These are phyloP conservation scores for Helobdella robusta DNA, from an alignment of 2,888 invertebrate genomes.

Conservation along the genomic window DNA sequence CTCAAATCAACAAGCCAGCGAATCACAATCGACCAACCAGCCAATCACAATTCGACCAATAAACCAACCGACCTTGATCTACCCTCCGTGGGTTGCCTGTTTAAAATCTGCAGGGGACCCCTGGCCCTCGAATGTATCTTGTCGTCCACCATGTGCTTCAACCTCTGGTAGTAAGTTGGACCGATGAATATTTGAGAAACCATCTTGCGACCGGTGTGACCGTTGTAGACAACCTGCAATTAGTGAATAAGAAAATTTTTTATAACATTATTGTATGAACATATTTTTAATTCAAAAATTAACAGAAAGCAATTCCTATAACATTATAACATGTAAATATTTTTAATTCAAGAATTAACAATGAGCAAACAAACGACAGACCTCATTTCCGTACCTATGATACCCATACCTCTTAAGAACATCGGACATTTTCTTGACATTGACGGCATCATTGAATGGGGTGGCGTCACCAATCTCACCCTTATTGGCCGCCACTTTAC, in stretches of 20 bases:
- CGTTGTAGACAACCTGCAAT: conserved; percentile 71
- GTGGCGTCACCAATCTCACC: conserved; percentile 99
- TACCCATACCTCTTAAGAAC: conserved; percentile 94
- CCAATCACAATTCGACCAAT: too few relatives aligned
- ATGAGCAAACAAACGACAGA: conserved; percentile 34
- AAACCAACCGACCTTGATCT: conserved; percentile 54
- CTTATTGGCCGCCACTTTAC: conserved; percentile 86
- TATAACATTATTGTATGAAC: background rate
- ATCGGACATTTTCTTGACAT: conserved; percentile 96
- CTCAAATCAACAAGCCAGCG: too few relatives aligned
- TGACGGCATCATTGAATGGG: conserved; percentile 97
- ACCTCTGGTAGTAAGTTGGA: conserved; percentile 75
- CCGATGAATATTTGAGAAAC: conserved; percentile 76
- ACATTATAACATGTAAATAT: background rate
- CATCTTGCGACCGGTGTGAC: conserved; percentile 93
- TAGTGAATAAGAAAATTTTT: background rate
- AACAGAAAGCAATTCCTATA: background rate
- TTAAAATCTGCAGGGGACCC: conserved; percentile 94
- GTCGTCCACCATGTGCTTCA: conserved; percentile 99
- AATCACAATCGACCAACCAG: too few relatives aligned
- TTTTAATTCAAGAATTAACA: too few relatives aligned
- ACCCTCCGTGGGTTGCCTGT: conserved; percentile 98
- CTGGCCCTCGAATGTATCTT: conserved; percentile 81
- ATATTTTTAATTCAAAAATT: background rate
- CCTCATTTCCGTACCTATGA: conserved; percentile 67